Evolutionary conservation across 2,797 vertebrate genomes (phyloP).

Genomic region (Enteromius paludinosus): DNA sequence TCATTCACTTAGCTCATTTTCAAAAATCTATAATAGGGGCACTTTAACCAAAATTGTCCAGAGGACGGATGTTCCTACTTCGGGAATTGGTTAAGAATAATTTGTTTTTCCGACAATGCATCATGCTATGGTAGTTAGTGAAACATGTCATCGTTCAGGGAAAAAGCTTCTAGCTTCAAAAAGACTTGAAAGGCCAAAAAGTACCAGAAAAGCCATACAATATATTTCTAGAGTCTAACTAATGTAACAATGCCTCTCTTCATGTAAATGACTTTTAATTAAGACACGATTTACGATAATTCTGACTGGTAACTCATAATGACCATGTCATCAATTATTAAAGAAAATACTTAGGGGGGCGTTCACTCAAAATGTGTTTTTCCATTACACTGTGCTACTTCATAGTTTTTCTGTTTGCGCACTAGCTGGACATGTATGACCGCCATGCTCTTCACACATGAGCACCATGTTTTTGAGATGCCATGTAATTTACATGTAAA

Average conservation of each 20-base stretch:
- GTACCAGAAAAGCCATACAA: background rate
- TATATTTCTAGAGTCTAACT: background rate
- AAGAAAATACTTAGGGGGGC: background rate
- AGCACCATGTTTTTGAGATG: background rate
- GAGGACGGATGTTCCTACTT: background rate
- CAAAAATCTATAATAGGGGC: too few relatives aligned
- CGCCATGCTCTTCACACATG: background rate
- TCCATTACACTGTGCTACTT: background rate
- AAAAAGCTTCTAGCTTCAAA: background rate
- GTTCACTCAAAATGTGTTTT: background rate
- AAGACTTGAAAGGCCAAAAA: background rate
- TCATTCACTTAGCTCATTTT: too few relatives aligned
- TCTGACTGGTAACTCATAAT: background rate
- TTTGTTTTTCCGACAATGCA: background rate
- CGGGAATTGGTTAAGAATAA: background rate
- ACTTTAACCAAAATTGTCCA: background rate
- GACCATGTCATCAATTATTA: background rate
- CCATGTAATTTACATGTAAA: background rate
- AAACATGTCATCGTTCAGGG: background rate
- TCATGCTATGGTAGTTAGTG: background rate
- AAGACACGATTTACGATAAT: background rate
- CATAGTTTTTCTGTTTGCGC: background rate
- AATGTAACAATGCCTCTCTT: background rate
- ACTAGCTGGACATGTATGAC: background rate
- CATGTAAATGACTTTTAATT: background rate